These are phyloP conservation scores for Rhingia rostrata DNA, from an alignment of 2,888 invertebrate genomes.

Conservation along the genomic window DNA sequence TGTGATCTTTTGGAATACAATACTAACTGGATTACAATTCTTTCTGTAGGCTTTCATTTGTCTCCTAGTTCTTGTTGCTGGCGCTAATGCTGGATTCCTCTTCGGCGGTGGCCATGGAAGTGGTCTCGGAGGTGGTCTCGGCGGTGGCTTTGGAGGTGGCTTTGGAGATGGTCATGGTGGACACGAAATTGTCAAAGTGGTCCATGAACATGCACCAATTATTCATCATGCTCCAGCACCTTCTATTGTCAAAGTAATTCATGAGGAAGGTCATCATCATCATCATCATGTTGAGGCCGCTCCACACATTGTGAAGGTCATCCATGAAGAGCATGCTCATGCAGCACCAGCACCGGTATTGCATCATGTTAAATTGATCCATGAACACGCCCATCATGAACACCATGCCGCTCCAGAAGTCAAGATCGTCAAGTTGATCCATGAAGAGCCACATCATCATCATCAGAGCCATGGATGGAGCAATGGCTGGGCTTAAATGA, in stretches of 20 bases:
- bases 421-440: slow-evolving; percentile 47
- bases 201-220: slow-evolving; percentile 41
- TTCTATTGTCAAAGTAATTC: slow-evolving; percentile 42
- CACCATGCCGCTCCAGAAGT: slow-evolving; percentile 18
- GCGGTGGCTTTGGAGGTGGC: slow-evolving; percentile 2
- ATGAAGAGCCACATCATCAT: slow-evolving; percentile 32
- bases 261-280: slow-evolving; percentile 40
- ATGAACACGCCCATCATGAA: slow-evolving; percentile 14
- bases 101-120: slow-evolving; percentile 23
- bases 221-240: slow-evolving; percentile 37
- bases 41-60: slow-evolving; percentile 52
- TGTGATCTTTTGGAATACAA: background rate
- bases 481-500: slow-evolving; percentile 59
- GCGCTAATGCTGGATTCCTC: slow-evolving; percentile 63
- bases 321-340: slow-evolving; percentile 24
- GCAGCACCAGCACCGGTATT: slow-evolving; percentile 12
- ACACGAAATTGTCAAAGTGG: slow-evolving; percentile 28
- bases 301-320: slow-evolving; percentile 47
- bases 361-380: slow-evolving; percentile 28
- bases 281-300: slow-evolving; percentile 54
- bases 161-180: slow-evolving; percentile 13
- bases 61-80: slow-evolving; percentile 52
- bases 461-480: slow-evolving; percentile 58
- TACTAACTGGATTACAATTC: background rate
- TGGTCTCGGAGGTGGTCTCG: slow-evolving; percentile 7